Base-by-base conservation (phyloP, 2,888 invertebrate genomes). In the Pocota personata region DNA sequence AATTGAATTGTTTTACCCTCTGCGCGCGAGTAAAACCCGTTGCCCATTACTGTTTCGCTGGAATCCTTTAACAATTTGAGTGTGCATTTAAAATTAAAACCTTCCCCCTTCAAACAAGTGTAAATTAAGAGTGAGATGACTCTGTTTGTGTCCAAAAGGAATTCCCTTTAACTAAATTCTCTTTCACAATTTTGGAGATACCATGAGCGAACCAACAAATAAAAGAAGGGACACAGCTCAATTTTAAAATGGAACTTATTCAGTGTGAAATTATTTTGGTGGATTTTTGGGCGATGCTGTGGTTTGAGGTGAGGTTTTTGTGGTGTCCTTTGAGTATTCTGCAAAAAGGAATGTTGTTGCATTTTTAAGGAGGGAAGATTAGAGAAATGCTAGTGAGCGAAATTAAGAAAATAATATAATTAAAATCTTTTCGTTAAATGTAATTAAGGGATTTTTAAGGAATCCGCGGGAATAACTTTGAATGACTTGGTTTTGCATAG, bases 1-100 rank as follows among this genome's bases (percentile, higher is more conserved):
- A 77, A 82, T 82, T 71, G 82, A 82, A 82, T 77, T 82, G 64
- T 82, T 77, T 71, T 71, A 64, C 76, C 64, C 71, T 64, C n/a
- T n/a, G n/a, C n/a, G n/a, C n/a, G 16, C 14, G 24, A 67, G 35
- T 14, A 16, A 27, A n/a, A 35, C 7, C 35, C 27, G n/a, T 46
- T 50, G 37, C 16, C 55, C 52, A 69, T 46, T 21, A 48, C 60
- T 62, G 37, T 55, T 62, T 62, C 60, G 60, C 55, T 35, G 27
- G 55, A 37, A 78, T 78, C 66, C 64, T 55, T 78, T 46, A 32
- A 71, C n/a, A 12, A 37, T 60, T 78, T 12, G 32, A 46, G 30
- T 5, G 69, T 58, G 35, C 57, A 76, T 77, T 62, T 46, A 27
- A 46, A 64, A 46, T 16, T 4, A 30, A 30, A 19, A 8, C 60